Conservation (phyloP, 2,888 invertebrate species). For the Andrena flavipes region DNA sequence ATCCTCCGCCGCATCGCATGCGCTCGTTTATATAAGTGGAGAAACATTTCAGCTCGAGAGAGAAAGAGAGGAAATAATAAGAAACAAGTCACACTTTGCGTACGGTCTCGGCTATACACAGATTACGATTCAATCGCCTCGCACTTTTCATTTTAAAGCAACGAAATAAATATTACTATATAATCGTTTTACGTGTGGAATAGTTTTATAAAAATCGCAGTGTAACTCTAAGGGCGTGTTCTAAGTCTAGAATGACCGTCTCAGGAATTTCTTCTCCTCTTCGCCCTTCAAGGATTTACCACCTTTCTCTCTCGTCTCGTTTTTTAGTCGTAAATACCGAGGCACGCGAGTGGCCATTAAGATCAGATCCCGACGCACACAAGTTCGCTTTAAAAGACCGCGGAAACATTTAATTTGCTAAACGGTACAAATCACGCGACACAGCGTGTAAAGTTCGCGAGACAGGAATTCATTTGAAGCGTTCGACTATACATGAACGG, state of each 20-base stretch:
- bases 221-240: conserved; percentile 38
- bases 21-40: background rate
- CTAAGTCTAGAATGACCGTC: conserved; percentile 7
- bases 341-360: conserved; percentile 21
- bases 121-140: conserved; percentile 38
- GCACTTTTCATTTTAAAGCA: conserved; percentile 9
- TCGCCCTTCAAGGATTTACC: conserved; percentile 4
- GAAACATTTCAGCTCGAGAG: conserved; percentile 14
- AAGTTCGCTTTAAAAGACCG: conserved; percentile 11
- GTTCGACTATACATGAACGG: conserved; percentile 44
- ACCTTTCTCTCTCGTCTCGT: conserved; percentile 1
- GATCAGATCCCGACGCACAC: conserved; percentile 31
- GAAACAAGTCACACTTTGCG: conserved; percentile 19
- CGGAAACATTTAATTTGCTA: conserved; percentile 29
- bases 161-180: conserved; percentile 64
- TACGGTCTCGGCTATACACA: conserved; percentile 12
- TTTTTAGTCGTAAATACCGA: conserved; percentile 33
- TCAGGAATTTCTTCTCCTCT: conserved; percentile 4
- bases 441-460: conserved; percentile 47
- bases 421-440: conserved; percentile 34
- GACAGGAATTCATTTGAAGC: conserved; percentile 59
- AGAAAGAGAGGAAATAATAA: conserved; percentile 11
- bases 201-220: conserved; percentile 51
- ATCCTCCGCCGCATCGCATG: conserved; percentile 10
- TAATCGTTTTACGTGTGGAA: conserved; percentile 47